Conservation (phyloP, 2,797 vertebrate species). For the Setipinna tenuifilis region DNA sequence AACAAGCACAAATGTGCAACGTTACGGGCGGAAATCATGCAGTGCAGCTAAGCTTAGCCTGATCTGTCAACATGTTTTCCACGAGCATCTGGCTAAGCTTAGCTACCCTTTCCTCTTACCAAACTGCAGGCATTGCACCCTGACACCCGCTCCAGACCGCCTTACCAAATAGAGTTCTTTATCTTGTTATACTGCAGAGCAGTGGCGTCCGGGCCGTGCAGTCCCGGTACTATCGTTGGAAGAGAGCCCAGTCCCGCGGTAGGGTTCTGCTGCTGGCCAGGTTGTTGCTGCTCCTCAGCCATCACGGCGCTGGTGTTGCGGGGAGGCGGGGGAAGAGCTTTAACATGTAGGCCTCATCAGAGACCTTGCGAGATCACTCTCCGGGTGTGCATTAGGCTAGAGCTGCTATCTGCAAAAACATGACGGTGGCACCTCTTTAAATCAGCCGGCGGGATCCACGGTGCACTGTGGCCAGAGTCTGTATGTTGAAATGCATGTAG, state of each 20-base stretch:
- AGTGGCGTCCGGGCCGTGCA: slow-evolving; percentile 90
- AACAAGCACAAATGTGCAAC: background rate
- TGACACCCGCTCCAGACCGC: slow-evolving; percentile 25
- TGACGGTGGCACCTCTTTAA: slow-evolving; percentile 64
- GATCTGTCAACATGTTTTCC: slow-evolving; percentile 46
- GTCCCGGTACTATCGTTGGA: slow-evolving; percentile 87
- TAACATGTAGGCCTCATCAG: slow-evolving; percentile 89
- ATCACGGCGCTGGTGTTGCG: slow-evolving; percentile 75
- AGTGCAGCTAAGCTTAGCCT: slow-evolving; percentile 1
- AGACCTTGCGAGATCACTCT: slow-evolving; percentile 74
- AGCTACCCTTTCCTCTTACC: background rate
- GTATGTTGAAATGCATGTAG: slow-evolving; percentile 53
- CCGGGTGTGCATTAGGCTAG: slow-evolving; percentile 83
- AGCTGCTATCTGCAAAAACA: slow-evolving; percentile 71
- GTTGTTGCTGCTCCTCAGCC: slow-evolving; percentile 90
- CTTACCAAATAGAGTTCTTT: slow-evolving; percentile 97
- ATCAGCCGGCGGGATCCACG: slow-evolving; percentile 65
- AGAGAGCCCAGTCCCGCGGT: slow-evolving; percentile 80
- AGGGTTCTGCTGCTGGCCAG: slow-evolving; percentile 79
- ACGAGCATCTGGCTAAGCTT: slow-evolving; percentile 16
- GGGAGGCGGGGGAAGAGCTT: slow-evolving; percentile 73
- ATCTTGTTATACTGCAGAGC: slow-evolving; percentile 97
- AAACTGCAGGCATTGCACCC: background rate
- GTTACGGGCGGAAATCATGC: background rate
- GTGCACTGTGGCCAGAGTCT: slow-evolving; percentile 66